Base-by-base conservation (phyloP, 2,888 invertebrate genomes). In the Stictocephala bisonia region DNA sequence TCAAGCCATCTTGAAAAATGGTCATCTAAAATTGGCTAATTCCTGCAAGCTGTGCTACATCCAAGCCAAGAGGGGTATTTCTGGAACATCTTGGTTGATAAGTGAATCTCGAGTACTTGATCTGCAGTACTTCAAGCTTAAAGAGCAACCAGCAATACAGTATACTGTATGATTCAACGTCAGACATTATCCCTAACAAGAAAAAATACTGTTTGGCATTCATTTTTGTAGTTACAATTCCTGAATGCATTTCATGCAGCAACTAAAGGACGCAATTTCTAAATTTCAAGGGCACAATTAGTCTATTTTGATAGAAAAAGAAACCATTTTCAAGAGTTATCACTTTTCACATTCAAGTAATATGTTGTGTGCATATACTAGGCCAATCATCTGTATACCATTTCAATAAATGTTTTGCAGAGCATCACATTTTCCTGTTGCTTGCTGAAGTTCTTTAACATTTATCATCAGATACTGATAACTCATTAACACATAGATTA, bases 1-100 rank as follows among this genome's bases (percentile, higher is more conserved):
- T 51, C 51, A 2, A 51, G 22, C 51, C 51, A 51, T 51, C 22
- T 51, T n/a, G n/a, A n/a, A n/a, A n/a, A n/a, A n/a, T n/a, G n/a
- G n/a, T n/a, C n/a, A n/a, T n/a, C n/a, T n/a, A n/a, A n/a, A n/a
- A n/a, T n/a, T n/a, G n/a, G n/a, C n/a, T n/a, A n/a, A n/a, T n/a
- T n/a, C n/a, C n/a, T n/a, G n/a, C n/a, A n/a, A n/a, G n/a, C n/a
- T n/a, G n/a, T n/a, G n/a, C n/a, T n/a, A n/a, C n/a, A n/a, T n/a
- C n/a, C n/a, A n/a, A n/a, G n/a, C n/a, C n/a, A n/a, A n/a, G n/a
- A n/a, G n/a, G n/a, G n/a, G n/a, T n/a, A n/a, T n/a, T n/a, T n/a
- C n/a, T n/a, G n/a, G n/a, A n/a, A n/a, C 6, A 18, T 18, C 22
- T 22, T 51, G 51, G 22, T 20, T 18, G 4, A 51, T 51, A 4